Evolutionary conservation across 2,888 invertebrate genomes (phyloP).

Genomic region (Chymomyza amoena): DNA sequence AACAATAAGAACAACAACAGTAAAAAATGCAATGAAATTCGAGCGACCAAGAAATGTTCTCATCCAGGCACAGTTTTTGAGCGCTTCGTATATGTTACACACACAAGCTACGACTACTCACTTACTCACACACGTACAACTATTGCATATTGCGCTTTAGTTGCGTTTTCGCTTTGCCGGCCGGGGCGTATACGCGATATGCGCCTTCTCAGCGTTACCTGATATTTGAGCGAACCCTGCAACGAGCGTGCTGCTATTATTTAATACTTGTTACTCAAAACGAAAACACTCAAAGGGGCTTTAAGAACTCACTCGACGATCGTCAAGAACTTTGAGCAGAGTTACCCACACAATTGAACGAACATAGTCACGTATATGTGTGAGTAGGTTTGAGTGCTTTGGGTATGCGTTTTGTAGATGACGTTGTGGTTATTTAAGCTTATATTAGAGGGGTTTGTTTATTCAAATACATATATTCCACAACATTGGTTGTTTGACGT

Average conservation of each 20-base stretch:
- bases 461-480: not conserved
- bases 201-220: constrained; percentile 50
- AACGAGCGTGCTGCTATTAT: constrained; percentile 54
- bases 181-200: constrained; percentile 64
- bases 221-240: constrained; percentile 37
- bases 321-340: not conserved
- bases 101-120: not conserved
- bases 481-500: not conserved
- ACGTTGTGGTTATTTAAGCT: not conserved
- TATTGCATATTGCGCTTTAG: constrained; percentile 20
- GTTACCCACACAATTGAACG: not conserved
- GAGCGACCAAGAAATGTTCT: constrained; percentile 40
- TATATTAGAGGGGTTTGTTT: not conserved
- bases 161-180: constrained; percentile 25
- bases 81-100: not conserved
- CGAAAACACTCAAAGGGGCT: not conserved
- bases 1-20: constrained; percentile 23
- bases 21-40: constrained; percentile 35
- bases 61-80: constrained; percentile 21
- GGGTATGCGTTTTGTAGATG: not conserved
- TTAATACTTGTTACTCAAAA: constrained; percentile 50
- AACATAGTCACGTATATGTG: too few relatives aligned
- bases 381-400: not conserved
- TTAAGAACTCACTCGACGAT: not conserved
- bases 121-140: constrained; percentile 14